These are phyloP conservation scores for Drosophila testacea DNA, from an alignment of 2,888 invertebrate genomes.

Conservation along the genomic window DNA sequence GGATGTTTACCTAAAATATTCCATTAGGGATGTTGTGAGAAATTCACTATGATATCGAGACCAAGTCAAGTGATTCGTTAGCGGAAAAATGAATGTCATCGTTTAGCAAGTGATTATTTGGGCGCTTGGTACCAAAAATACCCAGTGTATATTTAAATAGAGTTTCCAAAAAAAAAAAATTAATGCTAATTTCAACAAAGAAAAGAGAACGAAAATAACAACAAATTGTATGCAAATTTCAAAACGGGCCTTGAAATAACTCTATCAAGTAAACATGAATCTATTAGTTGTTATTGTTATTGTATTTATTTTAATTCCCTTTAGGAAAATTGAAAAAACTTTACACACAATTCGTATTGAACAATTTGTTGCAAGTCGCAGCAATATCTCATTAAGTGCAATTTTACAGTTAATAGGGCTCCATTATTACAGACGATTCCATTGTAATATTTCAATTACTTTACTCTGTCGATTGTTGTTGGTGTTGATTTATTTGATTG, in stretches of 20 bases:
- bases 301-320: conserved; percentile 37
- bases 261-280: conserved; percentile 26
- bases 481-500: conserved; percentile 19
- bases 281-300: conserved; percentile 30
- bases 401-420: conserved; percentile 48
- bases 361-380: conserved; percentile 28
- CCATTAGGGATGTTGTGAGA: conserved; percentile 11
- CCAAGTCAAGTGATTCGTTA: conserved; percentile 61
- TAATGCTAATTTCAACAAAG: conserved; percentile 58
- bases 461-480: background rate
- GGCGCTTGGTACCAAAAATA: conserved; percentile 61
- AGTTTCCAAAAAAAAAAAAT: conserved; percentile 62
- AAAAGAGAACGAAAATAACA: conserved; percentile 6
- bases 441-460: conserved; percentile 30
- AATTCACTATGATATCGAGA: background rate
- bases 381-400: conserved; percentile 56
- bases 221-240: conserved; percentile 70
- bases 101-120: conserved; percentile 74
- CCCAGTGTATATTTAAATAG: conserved; percentile 50
- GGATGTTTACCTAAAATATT: conserved; percentile 31
- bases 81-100: conserved; percentile 53
- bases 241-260: conserved; percentile 54
- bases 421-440: conserved; percentile 38
- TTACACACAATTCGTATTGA: conserved; percentile 27
- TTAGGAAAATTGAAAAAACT: conserved; percentile 40